phyloP scores from a whole-genome alignment of 2,888 invertebrate species.

The Heliconius charithonia region DNA sequence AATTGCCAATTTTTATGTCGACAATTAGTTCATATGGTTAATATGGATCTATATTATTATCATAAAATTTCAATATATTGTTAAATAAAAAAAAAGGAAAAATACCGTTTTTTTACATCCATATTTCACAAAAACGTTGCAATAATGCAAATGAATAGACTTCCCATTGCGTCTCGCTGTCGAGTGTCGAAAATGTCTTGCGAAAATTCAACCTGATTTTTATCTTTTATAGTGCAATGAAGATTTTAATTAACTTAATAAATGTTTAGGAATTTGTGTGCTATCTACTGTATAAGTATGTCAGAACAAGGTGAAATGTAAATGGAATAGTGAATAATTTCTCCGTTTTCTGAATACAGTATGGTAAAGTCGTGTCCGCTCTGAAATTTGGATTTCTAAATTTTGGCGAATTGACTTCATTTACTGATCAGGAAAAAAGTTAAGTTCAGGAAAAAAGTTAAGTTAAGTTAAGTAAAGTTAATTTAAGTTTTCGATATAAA shows the following conservation, averaged over 20 bases:
- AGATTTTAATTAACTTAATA: constrained; percentile 24
- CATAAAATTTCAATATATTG: not conserved
- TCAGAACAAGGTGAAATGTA: not conserved
- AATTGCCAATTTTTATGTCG: too few relatives aligned
- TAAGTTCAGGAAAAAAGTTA: too few relatives aligned
- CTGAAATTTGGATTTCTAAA: too few relatives aligned
- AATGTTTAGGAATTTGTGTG: not conserved
- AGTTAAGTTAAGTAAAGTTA: too few relatives aligned
- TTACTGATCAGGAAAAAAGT: too few relatives aligned
- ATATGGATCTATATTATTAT: not conserved
- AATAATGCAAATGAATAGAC: constrained; percentile 36
- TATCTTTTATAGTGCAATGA: constrained; percentile 41
- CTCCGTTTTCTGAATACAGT: not conserved
- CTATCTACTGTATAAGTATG: not conserved
- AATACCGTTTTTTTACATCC: constrained; percentile 22
- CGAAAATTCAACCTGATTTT: constrained; percentile 46
- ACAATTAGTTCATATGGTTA: not conserved
- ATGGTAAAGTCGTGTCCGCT: not conserved
- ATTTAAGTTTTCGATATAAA: too few relatives aligned
- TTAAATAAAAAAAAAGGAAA: not conserved
- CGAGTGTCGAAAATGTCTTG: constrained; percentile 47
- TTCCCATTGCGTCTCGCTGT: constrained; percentile 47
- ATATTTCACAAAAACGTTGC: constrained; percentile 38
- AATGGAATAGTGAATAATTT: not conserved
- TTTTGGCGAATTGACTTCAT: too few relatives aligned